Conservation (phyloP, 2,888 invertebrate genomes). For the Pteria penguin region DNA sequence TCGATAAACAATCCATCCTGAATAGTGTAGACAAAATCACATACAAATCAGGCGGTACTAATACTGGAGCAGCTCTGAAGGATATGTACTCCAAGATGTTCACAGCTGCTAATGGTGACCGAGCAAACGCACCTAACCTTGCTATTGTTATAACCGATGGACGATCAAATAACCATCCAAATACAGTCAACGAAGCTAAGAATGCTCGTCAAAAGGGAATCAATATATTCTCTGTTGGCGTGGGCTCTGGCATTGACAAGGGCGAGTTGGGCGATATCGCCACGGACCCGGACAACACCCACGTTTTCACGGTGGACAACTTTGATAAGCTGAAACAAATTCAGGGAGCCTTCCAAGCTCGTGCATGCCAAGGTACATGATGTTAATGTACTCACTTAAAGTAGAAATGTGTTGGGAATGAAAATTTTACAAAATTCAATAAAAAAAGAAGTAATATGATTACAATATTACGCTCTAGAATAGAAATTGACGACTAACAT, state of each 20-base stretch:
- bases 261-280: slow-evolving; percentile 71
- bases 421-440: no score
- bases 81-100: slow-evolving; percentile 58
- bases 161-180: slow-evolving; percentile 61
- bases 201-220: slow-evolving; percentile 56
- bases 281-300: slow-evolving; percentile 66
- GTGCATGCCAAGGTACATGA: slow-evolving; percentile 58
- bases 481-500: no score
- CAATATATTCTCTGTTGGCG: slow-evolving; percentile 67
- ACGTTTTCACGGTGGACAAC: slow-evolving; percentile 65
- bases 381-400: no score
- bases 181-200: slow-evolving; percentile 60
- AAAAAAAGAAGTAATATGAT: no score
- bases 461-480: no score
- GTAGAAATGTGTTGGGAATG: no score
- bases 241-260: slow-evolving; percentile 59
- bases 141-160: slow-evolving; percentile 71
- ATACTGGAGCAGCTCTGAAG: slow-evolving; percentile 69
- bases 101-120: slow-evolving; percentile 62
- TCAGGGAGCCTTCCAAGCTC: slow-evolving; percentile 58
- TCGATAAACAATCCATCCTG: slow-evolving; percentile 52
- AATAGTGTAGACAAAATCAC: slow-evolving; percentile 67
- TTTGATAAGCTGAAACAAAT: slow-evolving; percentile 64
- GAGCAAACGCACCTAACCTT: slow-evolving; percentile 67
- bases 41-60: slow-evolving; percentile 70